phyloP scores from a whole-genome alignment of 2,888 invertebrate species.

The Xestoiulus laeticollis region DNA sequence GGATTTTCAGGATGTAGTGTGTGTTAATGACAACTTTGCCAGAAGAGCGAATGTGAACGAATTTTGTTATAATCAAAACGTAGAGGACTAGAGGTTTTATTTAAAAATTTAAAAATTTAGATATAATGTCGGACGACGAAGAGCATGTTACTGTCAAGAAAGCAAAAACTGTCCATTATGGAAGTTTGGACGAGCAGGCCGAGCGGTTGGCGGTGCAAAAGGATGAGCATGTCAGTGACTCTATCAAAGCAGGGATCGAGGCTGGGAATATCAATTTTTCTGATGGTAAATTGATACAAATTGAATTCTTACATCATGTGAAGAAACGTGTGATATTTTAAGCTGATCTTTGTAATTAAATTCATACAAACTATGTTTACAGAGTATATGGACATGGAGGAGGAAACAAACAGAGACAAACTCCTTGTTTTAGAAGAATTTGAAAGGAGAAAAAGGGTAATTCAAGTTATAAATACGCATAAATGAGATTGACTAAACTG shows the following conservation, averaged over 20 bases:
- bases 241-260: slow-evolving; percentile 69
- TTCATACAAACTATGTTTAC: slow-evolving; percentile 49
- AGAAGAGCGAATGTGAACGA: no score
- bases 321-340: background rate
- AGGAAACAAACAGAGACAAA: slow-evolving; percentile 86
- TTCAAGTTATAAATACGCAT: background rate
- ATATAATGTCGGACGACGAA: slow-evolving; percentile 74
- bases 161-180: slow-evolving; percentile 83
- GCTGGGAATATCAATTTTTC: slow-evolving; percentile 74
- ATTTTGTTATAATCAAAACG: no score
- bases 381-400: slow-evolving; percentile 88
- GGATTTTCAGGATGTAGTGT: no score
- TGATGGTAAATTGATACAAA: slow-evolving; percentile 59
- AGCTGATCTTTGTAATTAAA: background rate
- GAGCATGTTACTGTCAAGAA: slow-evolving; percentile 76
- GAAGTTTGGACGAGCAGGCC: slow-evolving; percentile 81
- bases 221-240: slow-evolving; percentile 66
- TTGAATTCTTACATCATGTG: background rate
- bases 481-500: background rate
- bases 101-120: background rate
- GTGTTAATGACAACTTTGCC: no score
- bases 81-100: no score
- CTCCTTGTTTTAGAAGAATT: slow-evolving; percentile 94
- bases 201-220: slow-evolving; percentile 73
- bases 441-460: slow-evolving; percentile 86